A percentile compares a stretch with the other conserved stretches of the same genome.
Conservation (phyloP, 2,888 invertebrate species). For the Luperina testacea region DNA sequence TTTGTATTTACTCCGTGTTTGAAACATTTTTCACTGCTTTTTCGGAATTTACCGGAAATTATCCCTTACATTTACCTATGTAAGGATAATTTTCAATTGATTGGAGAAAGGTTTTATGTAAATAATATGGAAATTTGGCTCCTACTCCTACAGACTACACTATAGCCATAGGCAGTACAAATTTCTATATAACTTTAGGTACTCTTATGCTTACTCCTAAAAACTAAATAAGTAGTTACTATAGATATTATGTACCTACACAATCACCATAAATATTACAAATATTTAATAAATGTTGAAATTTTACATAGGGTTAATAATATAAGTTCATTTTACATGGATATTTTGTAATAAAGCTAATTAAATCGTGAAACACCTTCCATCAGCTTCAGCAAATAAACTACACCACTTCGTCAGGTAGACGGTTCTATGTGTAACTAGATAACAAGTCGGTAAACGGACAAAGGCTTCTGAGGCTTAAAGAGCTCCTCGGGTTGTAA, state of each 20-base stretch:
- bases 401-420: neutral
- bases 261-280: neutral
- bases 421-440: slow-evolving; percentile 20
- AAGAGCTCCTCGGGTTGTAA: slow-evolving; percentile 29
- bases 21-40: neutral
- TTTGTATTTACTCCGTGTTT: no score
- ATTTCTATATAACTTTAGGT: neutral
- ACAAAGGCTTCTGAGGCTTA: slow-evolving; percentile 31
- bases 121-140: neutral
- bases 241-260: no score
- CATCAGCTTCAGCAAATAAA: neutral
- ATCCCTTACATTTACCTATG: neutral
- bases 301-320: neutral
- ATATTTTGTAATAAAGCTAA: neutral
- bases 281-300: neutral
- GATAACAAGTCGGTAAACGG: slow-evolving; percentile 18
- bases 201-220: neutral
- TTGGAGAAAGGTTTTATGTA: neutral
- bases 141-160: no score
- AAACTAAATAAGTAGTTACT: no score
- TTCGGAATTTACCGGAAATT: neutral
- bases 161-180: neutral
- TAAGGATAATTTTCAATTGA: neutral
- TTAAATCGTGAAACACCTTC: slow-evolving; percentile 5
- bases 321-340: neutral